phyloP scores from a whole-genome alignment of 2,113 vertebrate genomes.

The Pyrgilauda ruficollis region DNA sequence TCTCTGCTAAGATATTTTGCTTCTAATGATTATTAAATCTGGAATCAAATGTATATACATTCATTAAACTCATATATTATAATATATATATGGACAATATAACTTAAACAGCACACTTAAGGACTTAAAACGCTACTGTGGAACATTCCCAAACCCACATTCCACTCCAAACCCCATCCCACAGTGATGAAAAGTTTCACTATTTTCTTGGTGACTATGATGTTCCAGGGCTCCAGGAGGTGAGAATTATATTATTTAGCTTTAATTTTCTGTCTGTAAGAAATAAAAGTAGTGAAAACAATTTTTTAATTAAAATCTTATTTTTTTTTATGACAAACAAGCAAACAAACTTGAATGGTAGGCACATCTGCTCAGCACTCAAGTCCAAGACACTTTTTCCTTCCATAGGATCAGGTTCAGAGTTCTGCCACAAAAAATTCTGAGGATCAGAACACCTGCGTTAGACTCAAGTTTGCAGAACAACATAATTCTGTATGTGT shows the following conservation, averaged over 20 bases:
- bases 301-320: neutral
- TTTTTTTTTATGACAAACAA: neutral
- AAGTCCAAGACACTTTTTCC: neutral
- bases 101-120: neutral
- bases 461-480: neutral
- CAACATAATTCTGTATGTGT: neutral
- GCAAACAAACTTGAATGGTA: fast-evolving
- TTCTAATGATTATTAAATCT: neutral
- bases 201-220: neutral
- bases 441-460: neutral
- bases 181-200: neutral
- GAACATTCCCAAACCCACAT: neutral
- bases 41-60: neutral
- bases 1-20: neutral
- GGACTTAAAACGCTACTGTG: fast-evolving
- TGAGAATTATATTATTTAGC: neutral
- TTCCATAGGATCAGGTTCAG: neutral
- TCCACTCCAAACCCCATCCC: neutral
- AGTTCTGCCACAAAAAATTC: neutral
- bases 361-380: neutral
- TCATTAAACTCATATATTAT: neutral
- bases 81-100: neutral
- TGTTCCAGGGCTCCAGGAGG: neutral
- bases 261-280: neutral
- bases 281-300: neutral